Conservation (phyloP, 2,797 vertebrate genomes). For the Pristis pectinata region DNA sequence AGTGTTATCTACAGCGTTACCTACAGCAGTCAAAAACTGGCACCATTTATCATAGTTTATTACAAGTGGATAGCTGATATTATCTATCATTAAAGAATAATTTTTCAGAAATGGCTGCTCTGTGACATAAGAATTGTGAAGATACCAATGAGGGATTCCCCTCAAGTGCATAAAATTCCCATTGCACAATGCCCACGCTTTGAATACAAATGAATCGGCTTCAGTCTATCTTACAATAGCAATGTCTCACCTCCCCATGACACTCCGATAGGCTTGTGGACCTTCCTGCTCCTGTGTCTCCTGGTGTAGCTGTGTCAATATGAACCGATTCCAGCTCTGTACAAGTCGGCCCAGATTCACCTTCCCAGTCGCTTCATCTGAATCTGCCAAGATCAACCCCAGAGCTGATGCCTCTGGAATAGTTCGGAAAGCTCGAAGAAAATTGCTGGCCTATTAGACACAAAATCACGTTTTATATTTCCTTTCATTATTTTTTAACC, state of each 20-base stretch:
- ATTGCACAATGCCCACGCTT: not conserved
- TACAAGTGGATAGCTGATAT: too few species aligned
- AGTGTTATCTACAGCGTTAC: not conserved
- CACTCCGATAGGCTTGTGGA: slow-evolving; percentile 85
- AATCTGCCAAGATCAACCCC: slow-evolving; percentile 90
- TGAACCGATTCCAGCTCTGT: slow-evolving; percentile 98
- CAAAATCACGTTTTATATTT: not conserved
- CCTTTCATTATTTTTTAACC: too few species aligned
- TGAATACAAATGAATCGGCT: not conserved
- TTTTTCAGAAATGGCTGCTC: not conserved
- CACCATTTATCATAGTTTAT: not conserved
- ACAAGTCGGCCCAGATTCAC: slow-evolving; percentile 85
- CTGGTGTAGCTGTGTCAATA: slow-evolving; percentile 95
- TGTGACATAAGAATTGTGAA: not conserved
- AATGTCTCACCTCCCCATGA: slow-evolving; percentile 70
- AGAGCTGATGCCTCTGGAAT: slow-evolving; percentile 93
- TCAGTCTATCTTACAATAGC: not conserved
- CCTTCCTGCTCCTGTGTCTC: slow-evolving; percentile 95
- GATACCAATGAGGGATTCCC: not conserved
- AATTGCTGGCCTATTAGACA: slow-evolving; percentile 81
- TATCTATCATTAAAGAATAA: too few species aligned
- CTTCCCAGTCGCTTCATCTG: slow-evolving; percentile 91
- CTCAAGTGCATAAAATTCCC: not conserved
- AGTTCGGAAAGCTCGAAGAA: slow-evolving; percentile 90
- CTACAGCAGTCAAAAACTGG: not conserved